Conservation (phyloP, 2,113 vertebrate species). For the Rissa tridactyla region DNA sequence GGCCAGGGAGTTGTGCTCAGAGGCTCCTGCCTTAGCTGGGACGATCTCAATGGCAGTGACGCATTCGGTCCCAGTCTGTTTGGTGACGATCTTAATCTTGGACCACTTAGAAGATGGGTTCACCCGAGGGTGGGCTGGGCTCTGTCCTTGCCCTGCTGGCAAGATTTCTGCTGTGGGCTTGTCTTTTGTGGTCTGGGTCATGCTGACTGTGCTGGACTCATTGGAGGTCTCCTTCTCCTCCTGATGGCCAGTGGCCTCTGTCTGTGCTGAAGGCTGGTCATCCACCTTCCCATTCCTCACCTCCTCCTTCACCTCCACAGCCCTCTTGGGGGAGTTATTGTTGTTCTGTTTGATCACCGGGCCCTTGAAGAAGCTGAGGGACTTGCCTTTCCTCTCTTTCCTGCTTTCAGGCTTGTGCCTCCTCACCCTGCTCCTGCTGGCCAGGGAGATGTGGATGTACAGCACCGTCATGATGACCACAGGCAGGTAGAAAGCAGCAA, state of each 20-base stretch:
- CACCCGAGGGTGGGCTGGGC: conserved; percentile 66
- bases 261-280: conserved; percentile 74
- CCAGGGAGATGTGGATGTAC: conserved; percentile 95
- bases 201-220: conserved; percentile 93
- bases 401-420: conserved; percentile 88
- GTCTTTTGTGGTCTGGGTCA: conserved; percentile 87
- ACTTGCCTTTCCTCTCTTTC: conserved; percentile 86
- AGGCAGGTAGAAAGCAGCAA: conserved; percentile 96
- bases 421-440: conserved; percentile 92
- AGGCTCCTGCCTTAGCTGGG: conserved; percentile 80
- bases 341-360: conserved; percentile 86
- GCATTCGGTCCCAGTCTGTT: conserved; percentile 91
- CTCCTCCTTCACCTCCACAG: conserved; percentile 73
- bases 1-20: conserved; percentile 80
- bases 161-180: conserved; percentile 73
- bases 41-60: conserved; percentile 96
- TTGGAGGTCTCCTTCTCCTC: conserved; percentile 97
- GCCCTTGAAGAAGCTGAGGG: conserved; percentile 83
- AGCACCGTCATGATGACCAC: conserved; percentile 98
- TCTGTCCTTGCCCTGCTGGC: conserved; percentile 71
- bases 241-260: conserved; percentile 67
- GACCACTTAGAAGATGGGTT: conserved; percentile 88
- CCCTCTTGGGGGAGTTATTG: conserved; percentile 84
- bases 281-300: conserved; percentile 89
- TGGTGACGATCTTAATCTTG: conserved; percentile 98